Evolutionary conservation across 2,888 invertebrate species (phyloP).

Genomic region (Nymphalis polychloros): DNA sequence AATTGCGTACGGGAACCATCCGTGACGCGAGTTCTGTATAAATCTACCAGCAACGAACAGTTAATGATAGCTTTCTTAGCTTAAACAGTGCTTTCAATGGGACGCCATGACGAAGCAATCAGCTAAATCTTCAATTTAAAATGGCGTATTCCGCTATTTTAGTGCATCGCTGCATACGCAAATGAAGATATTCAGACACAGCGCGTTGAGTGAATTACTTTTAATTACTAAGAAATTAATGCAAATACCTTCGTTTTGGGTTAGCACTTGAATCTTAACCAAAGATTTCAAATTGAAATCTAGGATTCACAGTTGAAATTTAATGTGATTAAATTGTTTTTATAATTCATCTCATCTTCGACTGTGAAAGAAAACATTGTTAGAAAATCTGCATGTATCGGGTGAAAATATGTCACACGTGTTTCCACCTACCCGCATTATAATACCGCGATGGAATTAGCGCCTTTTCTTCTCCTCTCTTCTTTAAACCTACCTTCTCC

Average conservation of each 20-base stretch:
- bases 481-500: too few relatives aligned
- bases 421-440: too few relatives aligned
- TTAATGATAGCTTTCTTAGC: slow-evolving; percentile 72
- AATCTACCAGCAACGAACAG: slow-evolving; percentile 72
- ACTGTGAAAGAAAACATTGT: too few relatives aligned
- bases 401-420: too few relatives aligned
- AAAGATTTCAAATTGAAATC: too few relatives aligned
- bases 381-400: too few relatives aligned
- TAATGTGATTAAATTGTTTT: too few relatives aligned
- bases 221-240: slow-evolving; percentile 31
- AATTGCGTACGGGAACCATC: slow-evolving; percentile 72
- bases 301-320: too few relatives aligned
- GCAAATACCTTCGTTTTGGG: slow-evolving; percentile 13
- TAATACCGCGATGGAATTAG: too few relatives aligned
- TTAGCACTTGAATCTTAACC: too few relatives aligned
- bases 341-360: too few relatives aligned
- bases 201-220: slow-evolving; percentile 33
- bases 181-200: slow-evolving; percentile 49
- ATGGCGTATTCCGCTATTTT: slow-evolving; percentile 58
- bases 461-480: too few relatives aligned
- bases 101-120: slow-evolving; percentile 61
- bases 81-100: slow-evolving; percentile 66
- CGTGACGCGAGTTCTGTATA: slow-evolving; percentile 68
- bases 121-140: slow-evolving; percentile 64
- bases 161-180: slow-evolving; percentile 40